A percentile compares a stretch with the other conserved stretches of the same genome.
phyloP scores from a whole-genome alignment of 2,797 vertebrate genomes.

The Todus mexicanus region DNA sequence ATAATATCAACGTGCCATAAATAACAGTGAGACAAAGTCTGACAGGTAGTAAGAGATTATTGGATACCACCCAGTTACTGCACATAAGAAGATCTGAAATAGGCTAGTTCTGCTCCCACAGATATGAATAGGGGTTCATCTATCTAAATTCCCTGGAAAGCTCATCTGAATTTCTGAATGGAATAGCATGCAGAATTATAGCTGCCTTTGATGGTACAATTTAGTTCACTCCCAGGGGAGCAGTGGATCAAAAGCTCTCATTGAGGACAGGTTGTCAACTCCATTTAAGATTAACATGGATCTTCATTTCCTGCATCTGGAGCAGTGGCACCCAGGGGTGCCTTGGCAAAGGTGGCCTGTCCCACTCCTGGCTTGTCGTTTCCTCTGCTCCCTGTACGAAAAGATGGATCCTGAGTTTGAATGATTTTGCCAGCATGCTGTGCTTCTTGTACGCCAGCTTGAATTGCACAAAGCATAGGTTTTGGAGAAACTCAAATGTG shows the following conservation, averaged over 20 bases:
- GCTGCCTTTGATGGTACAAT: not conserved
- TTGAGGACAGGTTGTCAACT: not conserved
- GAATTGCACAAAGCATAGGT: not conserved
- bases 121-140: not conserved
- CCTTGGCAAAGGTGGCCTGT: not conserved
- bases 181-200: not conserved
- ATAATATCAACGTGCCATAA: rapidly evolving
- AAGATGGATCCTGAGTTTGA: not conserved
- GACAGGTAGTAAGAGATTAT: not conserved
- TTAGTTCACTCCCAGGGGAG: not conserved
- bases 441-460: not conserved
- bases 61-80: not conserved
- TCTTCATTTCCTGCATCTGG: not conserved
- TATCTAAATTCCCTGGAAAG: not conserved
- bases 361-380: not conserved
- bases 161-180: not conserved
- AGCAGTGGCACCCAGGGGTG: not conserved
- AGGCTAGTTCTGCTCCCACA: not conserved
- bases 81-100: not conserved
- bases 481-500: not conserved
- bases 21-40: not conserved
- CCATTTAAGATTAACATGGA: not conserved
- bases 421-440: not conserved
- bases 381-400: not conserved
- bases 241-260: not conserved